Evolutionary conservation across 2,888 invertebrate species (phyloP).

Genomic region (Diarsia mendica): DNA sequence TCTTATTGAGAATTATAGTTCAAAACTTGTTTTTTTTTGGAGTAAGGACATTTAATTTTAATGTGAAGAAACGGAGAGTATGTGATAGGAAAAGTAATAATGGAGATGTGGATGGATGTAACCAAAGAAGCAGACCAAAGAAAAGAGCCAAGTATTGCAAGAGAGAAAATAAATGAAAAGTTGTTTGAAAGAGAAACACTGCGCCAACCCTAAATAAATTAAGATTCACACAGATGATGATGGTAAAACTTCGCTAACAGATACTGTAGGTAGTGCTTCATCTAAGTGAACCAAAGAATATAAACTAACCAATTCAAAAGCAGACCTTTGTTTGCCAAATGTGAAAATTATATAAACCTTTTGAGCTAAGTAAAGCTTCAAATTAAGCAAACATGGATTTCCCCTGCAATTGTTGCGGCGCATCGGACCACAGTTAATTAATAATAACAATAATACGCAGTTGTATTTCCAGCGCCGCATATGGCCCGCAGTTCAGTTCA

Average conservation of each 20-base stretch:
- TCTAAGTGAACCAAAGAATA: background rate
- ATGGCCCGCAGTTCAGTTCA: constrained; percentile 39
- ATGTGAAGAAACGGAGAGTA: background rate
- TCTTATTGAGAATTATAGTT: too few relatives aligned
- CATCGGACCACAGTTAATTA: constrained; percentile 40
- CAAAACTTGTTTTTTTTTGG: background rate
- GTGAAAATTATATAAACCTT: background rate
- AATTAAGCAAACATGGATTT: constrained; percentile 3
- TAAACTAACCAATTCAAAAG: background rate
- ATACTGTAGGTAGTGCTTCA: background rate
- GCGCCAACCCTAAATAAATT: background rate
- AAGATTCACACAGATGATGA: background rate
- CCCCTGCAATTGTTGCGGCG: constrained; percentile 10
- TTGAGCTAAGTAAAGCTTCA: background rate
- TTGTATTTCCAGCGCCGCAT: constrained; percentile 46
- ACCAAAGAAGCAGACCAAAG: background rate
- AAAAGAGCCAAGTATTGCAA: background rate
- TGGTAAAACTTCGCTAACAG: background rate
- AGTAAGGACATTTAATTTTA: too few relatives aligned
- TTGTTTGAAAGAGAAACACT: background rate
- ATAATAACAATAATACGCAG: constrained; percentile 38
- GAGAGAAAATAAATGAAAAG: background rate
- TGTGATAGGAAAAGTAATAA: background rate
- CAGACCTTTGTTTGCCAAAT: background rate
- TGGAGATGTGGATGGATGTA: too few relatives aligned